Percentiles rank a stretch among this genome's conserved stretches.
Evolutionary conservation across 1,140 invertebrate genomes (phyloP).

Genomic region (Nephila pilipes): DNA sequence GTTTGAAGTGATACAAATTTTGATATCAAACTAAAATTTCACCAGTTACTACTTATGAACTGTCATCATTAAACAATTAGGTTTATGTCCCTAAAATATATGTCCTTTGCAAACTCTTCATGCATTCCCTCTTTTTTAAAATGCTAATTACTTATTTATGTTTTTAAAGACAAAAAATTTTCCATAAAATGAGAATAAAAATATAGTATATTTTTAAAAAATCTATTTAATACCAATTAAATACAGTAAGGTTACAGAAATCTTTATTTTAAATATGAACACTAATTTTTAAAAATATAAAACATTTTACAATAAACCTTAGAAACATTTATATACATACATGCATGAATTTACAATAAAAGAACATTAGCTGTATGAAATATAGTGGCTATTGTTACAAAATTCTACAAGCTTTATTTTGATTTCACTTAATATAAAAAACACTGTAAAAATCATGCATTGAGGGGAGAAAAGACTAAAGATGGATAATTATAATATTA

Average conservation of each 20-base stretch:
- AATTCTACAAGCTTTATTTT: neutral
- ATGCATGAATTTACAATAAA: constrained; percentile 32
- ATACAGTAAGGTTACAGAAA: constrained; percentile 20
- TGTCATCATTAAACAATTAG: too few relatives aligned
- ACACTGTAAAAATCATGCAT: neutral
- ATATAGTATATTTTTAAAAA: neutral
- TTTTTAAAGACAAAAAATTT: neutral
- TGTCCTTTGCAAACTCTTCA: too few relatives aligned
- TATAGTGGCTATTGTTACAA: constrained; percentile 3
- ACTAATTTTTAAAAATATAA: constrained; percentile 48
- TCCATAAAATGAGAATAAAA: neutral
- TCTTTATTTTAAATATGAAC: constrained; percentile 40
- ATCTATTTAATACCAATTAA: neutral
- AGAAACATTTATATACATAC: constrained; percentile 42
- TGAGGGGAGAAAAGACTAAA: neutral
- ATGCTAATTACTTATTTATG: neutral
- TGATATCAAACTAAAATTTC: too few relatives aligned
- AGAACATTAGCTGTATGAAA: neutral
- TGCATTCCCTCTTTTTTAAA: too few relatives aligned
- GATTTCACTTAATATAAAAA: neutral
- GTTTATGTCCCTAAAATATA: too few relatives aligned
- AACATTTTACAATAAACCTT: constrained; percentile 43
- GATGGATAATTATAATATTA: neutral
- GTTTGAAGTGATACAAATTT: too few relatives aligned
- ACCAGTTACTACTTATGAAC: too few relatives aligned